phyloP scores from a whole-genome alignment of 2,888 invertebrate species.

The Tineola bisselliella region DNA sequence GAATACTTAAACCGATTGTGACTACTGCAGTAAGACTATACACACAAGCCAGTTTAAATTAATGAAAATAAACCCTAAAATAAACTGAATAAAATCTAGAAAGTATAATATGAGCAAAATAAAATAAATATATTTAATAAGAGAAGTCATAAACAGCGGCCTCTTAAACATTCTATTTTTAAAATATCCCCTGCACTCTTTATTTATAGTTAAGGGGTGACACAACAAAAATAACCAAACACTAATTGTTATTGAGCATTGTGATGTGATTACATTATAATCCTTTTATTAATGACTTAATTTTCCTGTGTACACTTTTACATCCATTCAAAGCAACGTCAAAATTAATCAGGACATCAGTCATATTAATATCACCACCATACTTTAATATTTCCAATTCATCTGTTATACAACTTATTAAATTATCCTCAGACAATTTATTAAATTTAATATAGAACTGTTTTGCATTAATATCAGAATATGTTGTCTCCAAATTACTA shows the following conservation, averaged over 20 bases:
- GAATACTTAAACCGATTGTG: too few species aligned
- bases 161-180: too few species aligned
- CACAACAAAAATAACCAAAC: too few species aligned
- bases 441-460: slow-evolving; percentile 42
- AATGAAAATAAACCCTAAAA: too few species aligned
- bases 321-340: slow-evolving; percentile 52
- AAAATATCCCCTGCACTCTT: not conserved
- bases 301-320: slow-evolving; percentile 55
- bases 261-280: too few species aligned
- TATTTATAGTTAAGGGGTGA: not conserved
- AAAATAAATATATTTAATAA: too few species aligned
- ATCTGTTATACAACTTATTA: slow-evolving; percentile 43
- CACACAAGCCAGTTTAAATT: too few species aligned
- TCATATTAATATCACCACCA: slow-evolving; percentile 18
- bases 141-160: too few species aligned
- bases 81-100: too few species aligned
- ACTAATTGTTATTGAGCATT: too few species aligned
- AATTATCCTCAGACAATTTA: slow-evolving; percentile 31
- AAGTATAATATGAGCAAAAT: too few species aligned
- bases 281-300: slow-evolving; percentile 36
- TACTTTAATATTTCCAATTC: slow-evolving; percentile 29
- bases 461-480: slow-evolving; percentile 27
- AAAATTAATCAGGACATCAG: slow-evolving; percentile 39
- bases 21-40: too few species aligned
- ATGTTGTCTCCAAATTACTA: slow-evolving; percentile 27